Evolutionary conservation across 2,888 invertebrate species (phyloP).

Genomic region (Hypselothyrea guttata): DNA sequence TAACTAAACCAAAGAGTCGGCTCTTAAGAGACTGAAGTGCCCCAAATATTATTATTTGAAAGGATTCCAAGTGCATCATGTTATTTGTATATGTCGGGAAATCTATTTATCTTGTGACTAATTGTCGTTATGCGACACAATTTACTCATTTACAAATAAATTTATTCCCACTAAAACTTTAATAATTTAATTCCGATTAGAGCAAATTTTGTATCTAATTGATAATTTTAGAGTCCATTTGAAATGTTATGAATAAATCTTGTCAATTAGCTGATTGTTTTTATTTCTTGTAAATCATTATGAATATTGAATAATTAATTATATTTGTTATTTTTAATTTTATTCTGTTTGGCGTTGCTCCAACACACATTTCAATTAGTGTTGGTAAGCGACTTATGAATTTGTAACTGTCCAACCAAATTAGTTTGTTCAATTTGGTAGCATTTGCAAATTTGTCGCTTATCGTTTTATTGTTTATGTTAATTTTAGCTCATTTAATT

Average conservation of each 20-base stretch:
- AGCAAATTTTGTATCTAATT: too few relatives aligned
- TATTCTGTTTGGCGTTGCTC: constrained; percentile 18
- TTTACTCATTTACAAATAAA: too few relatives aligned
- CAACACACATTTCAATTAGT: constrained; percentile 52
- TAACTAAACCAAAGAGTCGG: too few relatives aligned
- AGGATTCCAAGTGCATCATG: too few relatives aligned
- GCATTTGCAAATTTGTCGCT: constrained; percentile 56
- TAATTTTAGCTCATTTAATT: constrained; percentile 71
- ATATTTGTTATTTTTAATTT: constrained; percentile 47
- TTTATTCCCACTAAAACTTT: too few relatives aligned
- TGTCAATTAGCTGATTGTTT: constrained; percentile 14
- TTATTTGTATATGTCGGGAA: too few relatives aligned
- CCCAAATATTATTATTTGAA: too few relatives aligned
- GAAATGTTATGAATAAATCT: not conserved
- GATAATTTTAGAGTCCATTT: too few relatives aligned
- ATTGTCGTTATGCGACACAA: too few relatives aligned
- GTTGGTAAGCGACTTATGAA: constrained; percentile 46
- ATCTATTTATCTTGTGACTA: too few relatives aligned
- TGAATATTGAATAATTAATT: constrained; percentile 39
- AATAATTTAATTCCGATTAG: too few relatives aligned
- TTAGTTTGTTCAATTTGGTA: constrained; percentile 60
- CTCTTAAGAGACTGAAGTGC: not conserved
- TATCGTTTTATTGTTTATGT: constrained; percentile 74
- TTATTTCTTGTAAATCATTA: constrained; percentile 1
- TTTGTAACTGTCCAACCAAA: constrained; percentile 53